phyloP scores from a whole-genome alignment of 2,113 vertebrate species.

The Meles meles region DNA sequence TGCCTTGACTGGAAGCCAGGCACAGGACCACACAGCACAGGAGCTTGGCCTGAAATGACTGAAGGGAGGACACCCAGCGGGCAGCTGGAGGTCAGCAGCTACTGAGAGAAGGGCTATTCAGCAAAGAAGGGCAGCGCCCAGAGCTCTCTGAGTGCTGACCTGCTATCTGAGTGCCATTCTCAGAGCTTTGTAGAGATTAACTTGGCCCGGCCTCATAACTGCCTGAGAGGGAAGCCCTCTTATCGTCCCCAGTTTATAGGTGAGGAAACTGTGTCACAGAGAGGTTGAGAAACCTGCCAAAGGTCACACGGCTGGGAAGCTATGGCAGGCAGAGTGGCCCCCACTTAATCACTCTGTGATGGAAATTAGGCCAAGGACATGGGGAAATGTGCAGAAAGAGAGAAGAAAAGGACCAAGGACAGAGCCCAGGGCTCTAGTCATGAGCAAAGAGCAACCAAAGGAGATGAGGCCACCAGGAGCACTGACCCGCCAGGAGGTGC shows the following conservation, averaged over 20 bases:
- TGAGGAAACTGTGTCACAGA: not conserved
- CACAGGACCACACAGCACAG: fast-evolving
- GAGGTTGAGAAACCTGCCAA: not conserved
- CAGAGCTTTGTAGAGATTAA: not conserved
- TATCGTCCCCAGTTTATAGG: not conserved
- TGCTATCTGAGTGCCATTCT: not conserved
- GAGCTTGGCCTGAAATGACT: not conserved
- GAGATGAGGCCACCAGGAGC: not conserved
- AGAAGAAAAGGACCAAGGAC: conserved; percentile 33
- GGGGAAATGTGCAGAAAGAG: not conserved
- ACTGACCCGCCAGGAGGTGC: fast-evolving
- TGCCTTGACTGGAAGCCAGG: not conserved
- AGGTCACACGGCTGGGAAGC: not conserved
- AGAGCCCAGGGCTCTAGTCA: not conserved
- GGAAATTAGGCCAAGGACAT: not conserved
- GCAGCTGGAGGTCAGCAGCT: not conserved
- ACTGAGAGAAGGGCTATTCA: not conserved
- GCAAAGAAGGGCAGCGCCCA: not conserved
- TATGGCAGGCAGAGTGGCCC: not conserved
- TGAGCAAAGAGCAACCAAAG: not conserved
- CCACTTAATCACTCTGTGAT: not conserved
- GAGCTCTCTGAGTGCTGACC: not conserved
- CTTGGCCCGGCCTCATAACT: not conserved
- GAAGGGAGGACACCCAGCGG: not conserved
- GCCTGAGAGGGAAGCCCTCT: not conserved